A percentile compares a stretch with the other conserved stretches of the same genome.
These are phyloP conservation scores for Tichodroma muraria DNA, from an alignment of 2,113 vertebrate genomes.

Conservation along the genomic window DNA sequence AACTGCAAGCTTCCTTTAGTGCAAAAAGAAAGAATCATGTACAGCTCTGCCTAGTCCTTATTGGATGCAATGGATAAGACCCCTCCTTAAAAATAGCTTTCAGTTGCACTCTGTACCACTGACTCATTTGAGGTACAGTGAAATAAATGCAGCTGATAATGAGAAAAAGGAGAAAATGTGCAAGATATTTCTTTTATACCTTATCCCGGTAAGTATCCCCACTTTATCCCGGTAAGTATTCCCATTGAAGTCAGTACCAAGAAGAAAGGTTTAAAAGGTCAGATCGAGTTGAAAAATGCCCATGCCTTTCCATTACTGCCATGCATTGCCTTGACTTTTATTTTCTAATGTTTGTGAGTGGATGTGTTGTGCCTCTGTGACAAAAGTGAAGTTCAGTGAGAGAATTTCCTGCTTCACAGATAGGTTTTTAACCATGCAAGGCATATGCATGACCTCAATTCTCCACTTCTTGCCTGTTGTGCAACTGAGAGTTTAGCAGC, in stretches of 20 bases:
- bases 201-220: not conserved
- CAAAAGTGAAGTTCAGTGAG: not conserved
- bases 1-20: not conserved
- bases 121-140: not conserved
- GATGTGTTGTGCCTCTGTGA: not conserved
- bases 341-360: not conserved
- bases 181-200: not conserved
- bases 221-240: not conserved
- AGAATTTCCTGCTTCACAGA: not conserved
- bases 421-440: not conserved
- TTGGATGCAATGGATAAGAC: not conserved
- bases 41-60: not conserved
- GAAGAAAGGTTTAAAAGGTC: not conserved
- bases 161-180: not conserved
- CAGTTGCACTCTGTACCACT: not conserved
- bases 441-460: not conserved
- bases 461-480: conserved; percentile 28
- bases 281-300: not conserved
- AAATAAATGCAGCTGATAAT: not conserved
- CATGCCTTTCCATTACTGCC: not conserved
- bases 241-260: not conserved
- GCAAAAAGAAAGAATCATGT: not conserved
- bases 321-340: not conserved
- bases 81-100: not conserved
- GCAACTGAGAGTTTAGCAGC: conserved; percentile 11